These are phyloP conservation scores for Dryoscopus gambensis DNA, from an alignment of 2,113 vertebrate species.

Conservation along the genomic window DNA sequence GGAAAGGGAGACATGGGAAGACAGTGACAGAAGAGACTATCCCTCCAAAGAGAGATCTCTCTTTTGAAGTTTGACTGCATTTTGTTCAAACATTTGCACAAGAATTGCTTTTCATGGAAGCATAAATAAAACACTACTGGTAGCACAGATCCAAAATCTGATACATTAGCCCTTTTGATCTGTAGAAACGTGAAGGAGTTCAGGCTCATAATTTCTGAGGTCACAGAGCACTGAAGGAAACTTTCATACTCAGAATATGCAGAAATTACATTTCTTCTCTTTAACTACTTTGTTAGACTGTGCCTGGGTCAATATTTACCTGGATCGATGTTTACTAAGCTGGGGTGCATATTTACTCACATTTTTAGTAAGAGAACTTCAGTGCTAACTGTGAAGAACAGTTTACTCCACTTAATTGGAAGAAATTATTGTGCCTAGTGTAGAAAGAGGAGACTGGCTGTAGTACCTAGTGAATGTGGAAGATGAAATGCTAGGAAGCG, in stretches of 20 bases:
- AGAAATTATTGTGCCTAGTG: not conserved
- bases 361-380: not conserved
- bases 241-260: not conserved
- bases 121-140: not conserved
- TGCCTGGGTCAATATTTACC: constrained; percentile 20
- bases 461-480: not conserved
- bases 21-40: not conserved
- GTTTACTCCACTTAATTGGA: not conserved
- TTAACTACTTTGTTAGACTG: not conserved
- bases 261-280: not conserved
- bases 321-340: not conserved
- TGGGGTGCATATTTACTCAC: not conserved
- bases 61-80: not conserved
- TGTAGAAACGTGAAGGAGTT: not conserved
- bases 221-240: not conserved
- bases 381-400: not conserved
- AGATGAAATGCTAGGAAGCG: not conserved
- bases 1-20: not conserved
- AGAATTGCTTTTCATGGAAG: not conserved
- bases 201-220: not conserved
- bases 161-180: not conserved
- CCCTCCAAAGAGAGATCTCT: not conserved
- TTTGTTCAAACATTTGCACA: not conserved
- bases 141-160: not conserved
- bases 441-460: not conserved